Evolutionary conservation across 2,888 invertebrate genomes (phyloP), one percentile per base, ranked within the genome.

Genomic region (Toxonevra muliebris): DNA sequence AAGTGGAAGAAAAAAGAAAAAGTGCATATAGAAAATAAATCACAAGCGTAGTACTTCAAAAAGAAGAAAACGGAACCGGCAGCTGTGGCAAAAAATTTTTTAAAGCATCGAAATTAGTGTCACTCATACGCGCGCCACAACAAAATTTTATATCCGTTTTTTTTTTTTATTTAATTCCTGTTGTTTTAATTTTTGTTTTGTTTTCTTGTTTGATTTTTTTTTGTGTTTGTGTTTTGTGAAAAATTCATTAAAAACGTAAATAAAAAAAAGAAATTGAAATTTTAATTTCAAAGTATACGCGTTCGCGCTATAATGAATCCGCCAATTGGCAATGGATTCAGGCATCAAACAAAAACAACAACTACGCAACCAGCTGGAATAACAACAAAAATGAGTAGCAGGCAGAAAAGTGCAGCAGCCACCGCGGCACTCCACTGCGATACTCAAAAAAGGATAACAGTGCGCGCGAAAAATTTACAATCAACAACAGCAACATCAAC

Each of bases 261-360:
- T 8, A 48, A 10, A 5, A n/a, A 4, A 58, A 19, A 59, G 58
- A 65, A 58, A 58, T 58, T 57, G 55, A 30, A 30, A 50, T 58
- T 57, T 50, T 57, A 57, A 53, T 55, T 40, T 40, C 10, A 48
- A 5, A 48, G 65, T 58, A 58, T 40, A 65, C 65, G 65, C 60
- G 53, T 41, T 30, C 54, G 48, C 54, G 60, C 61, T 52, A 61
- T 30, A 66, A 83, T 83, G 83, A 79, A 80, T 82, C 82, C 81
- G 80, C 82, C 83, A 74, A 74, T 78, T 77, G 82, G 80, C 79
- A 79, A 81, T 82, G 82, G 82, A 81, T 84, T 81, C 82, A 76
- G 78, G 79, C 74, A 79, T 74, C 74, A 77, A 42, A 77, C 71
- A 70, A 71, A 69, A 69, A 68, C 69, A 61, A 61, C 68, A 73